Base-by-base conservation (phyloP, 2,113 vertebrate genomes). In the Peromyscus californicus region DNA sequence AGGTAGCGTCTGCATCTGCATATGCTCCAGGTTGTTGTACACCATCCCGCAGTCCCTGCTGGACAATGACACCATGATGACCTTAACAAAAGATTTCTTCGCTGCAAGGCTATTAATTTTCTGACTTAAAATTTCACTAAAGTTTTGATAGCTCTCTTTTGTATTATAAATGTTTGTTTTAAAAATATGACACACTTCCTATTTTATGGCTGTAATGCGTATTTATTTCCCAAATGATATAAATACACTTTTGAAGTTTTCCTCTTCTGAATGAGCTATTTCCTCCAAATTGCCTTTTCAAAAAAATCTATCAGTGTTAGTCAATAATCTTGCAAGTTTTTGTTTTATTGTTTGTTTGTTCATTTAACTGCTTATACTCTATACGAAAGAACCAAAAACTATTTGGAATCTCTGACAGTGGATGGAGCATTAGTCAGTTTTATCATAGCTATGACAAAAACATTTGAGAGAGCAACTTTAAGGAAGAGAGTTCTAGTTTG, bases 51-150 rank as follows among this genome's bases (percentile, higher is more conserved):
- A 3, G 6, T 31, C 15, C 36, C 17, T 17, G 16, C 67, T 70
- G 33, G 16, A 70, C 15, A 36, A 72, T 72, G 69, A 36, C 7
- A 19, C 7, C 33, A n/a, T n/a, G 36, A 3, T 6, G 7, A 72
- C 69, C 36, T n/a, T 16, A 72, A 13, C 65, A 93, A 72, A 87
- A 88, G 26, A 84, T 93, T 87, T 93, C 42, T 91, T 95, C 12
- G 80, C 26, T 97, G 95, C 57, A 39, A 85, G 92, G 59, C 24
- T 65, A 24, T 95, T 72, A 83, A 70, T 21, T 21, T 94, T 94
- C 57, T 84, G 22, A 82, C n/a, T 96, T 93, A 54, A 89, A 76
- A 9, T 83, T 93, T 95, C 45, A 74, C 74, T 92, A 12, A 91
- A 86, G 6, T 90, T 63, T 91, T 92, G 90, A 75, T 75, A 82